Evolutionary conservation across 2,888 invertebrate genomes (phyloP).

Genomic region (Tillus elongatus): DNA sequence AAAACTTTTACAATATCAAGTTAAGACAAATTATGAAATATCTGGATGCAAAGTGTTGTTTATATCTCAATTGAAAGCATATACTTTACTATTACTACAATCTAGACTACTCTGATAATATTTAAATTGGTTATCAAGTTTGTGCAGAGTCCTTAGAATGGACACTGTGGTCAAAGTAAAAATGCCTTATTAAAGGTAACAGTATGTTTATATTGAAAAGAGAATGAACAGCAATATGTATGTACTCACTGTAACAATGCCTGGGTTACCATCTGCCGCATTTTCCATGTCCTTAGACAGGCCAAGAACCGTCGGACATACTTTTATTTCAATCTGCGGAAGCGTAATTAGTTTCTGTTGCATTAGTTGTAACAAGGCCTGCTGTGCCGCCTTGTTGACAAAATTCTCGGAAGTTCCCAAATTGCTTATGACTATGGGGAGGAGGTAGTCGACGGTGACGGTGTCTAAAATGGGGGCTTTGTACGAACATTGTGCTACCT

Average conservation of each 20-base stretch:
- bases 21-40: no score
- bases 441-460: conserved; percentile 49
- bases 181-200: no score
- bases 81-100: no score
- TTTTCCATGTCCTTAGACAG: conserved; percentile 46
- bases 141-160: no score
- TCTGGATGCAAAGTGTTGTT: no score
- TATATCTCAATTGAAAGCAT: no score
- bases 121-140: no score
- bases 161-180: no score
- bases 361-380: conserved; percentile 52
- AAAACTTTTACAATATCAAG: no score
- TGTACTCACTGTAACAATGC: conserved; percentile 49
- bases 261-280: conserved; percentile 45
- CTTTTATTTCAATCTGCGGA: conserved; percentile 52
- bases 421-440: conserved; percentile 54
- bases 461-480: conserved; percentile 42
- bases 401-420: conserved; percentile 52
- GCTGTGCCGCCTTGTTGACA: conserved; percentile 58
- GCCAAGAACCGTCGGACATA: conserved; percentile 55
- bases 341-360: conserved; percentile 54
- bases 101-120: no score
- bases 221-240: background rate
- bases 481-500: conserved; percentile 47
- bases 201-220: no score